Percentiles rank a stretch among this genome's conserved stretches.
Conservation (phyloP, 2,888 invertebrate species). For the Biston stratarius region DNA sequence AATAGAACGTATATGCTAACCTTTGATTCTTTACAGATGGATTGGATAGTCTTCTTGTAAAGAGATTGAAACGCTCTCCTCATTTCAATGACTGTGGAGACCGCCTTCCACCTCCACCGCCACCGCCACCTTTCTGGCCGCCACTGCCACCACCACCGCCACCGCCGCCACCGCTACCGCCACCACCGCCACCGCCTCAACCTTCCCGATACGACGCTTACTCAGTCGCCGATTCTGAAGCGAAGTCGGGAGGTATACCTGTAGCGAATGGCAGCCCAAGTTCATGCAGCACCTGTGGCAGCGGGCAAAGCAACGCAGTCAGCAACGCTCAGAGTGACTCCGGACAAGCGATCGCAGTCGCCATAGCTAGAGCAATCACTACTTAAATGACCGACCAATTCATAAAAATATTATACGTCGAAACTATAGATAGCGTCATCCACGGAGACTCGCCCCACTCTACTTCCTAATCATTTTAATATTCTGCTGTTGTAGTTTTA, state of each 20-base stretch:
- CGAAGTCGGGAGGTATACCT: neutral
- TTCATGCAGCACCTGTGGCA: conserved; percentile 5
- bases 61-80: conserved; percentile 8
- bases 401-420: no score
- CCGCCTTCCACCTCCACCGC: neutral
- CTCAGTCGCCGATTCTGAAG: neutral
- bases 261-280: neutral
- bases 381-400: neutral
- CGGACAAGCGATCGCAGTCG: conserved; percentile 61
- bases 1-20: neutral
- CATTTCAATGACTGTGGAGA: conserved; percentile 5
- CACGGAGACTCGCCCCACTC: no score
- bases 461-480: no score
- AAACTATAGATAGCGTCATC: no score
- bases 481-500: no score
- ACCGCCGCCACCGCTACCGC: neutral
- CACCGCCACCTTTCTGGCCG: neutral
- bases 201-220: neutral
- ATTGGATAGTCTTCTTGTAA: neutral
- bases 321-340: conserved; percentile 65
- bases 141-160: conserved; percentile 3
- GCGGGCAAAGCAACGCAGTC: conserved; percentile 25
- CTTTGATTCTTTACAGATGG: neutral
- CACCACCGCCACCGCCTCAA: neutral
- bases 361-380: conserved; percentile 49